These are phyloP conservation scores for Cephus pulcher DNA, from an alignment of 2,888 invertebrate genomes.

Conservation along the genomic window DNA sequence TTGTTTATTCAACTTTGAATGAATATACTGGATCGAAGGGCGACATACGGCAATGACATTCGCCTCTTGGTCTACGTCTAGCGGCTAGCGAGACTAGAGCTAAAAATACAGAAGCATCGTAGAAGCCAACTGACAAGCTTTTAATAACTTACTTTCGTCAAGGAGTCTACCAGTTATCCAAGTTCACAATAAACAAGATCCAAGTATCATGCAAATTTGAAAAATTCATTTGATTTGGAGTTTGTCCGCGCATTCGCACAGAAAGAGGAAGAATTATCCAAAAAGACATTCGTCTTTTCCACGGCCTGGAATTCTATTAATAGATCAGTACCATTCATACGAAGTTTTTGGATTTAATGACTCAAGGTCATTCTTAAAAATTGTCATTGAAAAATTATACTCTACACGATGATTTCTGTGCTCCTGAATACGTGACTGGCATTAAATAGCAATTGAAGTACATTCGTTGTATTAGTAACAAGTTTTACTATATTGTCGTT, in stretches of 20 bases:
- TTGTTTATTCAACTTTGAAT: background rate
- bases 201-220: background rate
- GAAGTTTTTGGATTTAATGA: background rate
- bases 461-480: too few relatives aligned
- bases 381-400: background rate
- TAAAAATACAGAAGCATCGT: conserved; percentile 33
- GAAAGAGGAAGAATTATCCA: background rate
- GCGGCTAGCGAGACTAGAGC: conserved; percentile 10
- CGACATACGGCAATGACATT: conserved; percentile 2
- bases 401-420: background rate
- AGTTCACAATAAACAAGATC: background rate
- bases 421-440: too few relatives aligned
- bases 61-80: conserved; percentile 5
- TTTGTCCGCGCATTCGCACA: background rate
- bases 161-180: conserved; percentile 13
- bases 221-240: conserved; percentile 10
- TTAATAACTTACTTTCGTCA: conserved; percentile 34
- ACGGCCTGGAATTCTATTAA: background rate
- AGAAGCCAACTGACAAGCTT: conserved; percentile 38
- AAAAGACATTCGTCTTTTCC: background rate
- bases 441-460: too few relatives aligned
- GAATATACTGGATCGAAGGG: background rate
- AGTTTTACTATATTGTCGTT: too few relatives aligned
- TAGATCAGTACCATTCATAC: background rate
- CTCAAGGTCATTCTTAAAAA: background rate